Conservation (phyloP, 2,113 vertebrate species). For the Toxotes chatareus region DNA sequence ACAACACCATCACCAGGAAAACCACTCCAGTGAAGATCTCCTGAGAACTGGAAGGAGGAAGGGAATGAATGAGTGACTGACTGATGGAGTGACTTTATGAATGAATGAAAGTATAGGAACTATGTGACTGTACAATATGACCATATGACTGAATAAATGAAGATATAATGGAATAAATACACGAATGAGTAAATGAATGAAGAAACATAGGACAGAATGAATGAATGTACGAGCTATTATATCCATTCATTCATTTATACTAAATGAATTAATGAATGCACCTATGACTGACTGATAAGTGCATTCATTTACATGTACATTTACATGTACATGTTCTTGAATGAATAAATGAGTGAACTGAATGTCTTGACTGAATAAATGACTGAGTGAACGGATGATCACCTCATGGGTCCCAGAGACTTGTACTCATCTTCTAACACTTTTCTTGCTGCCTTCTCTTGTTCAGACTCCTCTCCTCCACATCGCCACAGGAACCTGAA, state of each 20-base stretch:
- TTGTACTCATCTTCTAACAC: constrained; percentile 58
- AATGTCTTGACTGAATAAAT: neutral
- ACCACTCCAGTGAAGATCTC: constrained; percentile 89
- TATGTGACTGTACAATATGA: too few species aligned
- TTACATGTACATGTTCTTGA: too few species aligned
- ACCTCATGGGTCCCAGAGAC: constrained; percentile 61
- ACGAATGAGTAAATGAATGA: too few species aligned
- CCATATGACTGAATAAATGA: too few species aligned
- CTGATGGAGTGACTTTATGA: neutral
- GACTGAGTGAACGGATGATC: neutral
- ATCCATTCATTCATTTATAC: too few species aligned
- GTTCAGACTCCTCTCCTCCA: constrained; percentile 1
- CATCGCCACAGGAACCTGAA: constrained; percentile 51
- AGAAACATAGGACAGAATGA: too few species aligned
- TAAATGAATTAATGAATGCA: too few species aligned
- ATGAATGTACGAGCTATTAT: too few species aligned
- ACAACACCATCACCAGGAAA: constrained; percentile 89
- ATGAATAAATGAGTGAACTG: neutral
- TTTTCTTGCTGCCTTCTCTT: constrained; percentile 37
- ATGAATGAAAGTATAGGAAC: neutral
- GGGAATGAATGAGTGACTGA: neutral
- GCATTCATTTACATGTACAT: too few species aligned
- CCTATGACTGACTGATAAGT: neutral
- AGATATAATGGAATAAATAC: too few species aligned
- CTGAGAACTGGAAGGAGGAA: constrained; percentile 83